A percentile compares a stretch with the other conserved stretches of the same genome.
Evolutionary conservation across 2,113 vertebrate genomes (phyloP).

Genomic region (Egretta garzetta): DNA sequence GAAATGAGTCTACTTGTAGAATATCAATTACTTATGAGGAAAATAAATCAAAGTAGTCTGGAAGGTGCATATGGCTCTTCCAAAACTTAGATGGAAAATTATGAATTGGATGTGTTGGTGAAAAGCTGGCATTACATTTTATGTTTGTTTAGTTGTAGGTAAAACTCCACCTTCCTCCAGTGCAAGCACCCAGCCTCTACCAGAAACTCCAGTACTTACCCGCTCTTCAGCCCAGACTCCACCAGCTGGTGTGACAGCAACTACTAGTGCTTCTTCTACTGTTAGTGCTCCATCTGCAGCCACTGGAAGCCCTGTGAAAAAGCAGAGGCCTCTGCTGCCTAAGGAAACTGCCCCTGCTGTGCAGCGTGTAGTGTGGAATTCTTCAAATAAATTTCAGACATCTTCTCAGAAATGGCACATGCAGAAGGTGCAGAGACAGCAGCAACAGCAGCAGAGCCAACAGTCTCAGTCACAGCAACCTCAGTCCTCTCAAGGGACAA

Average conservation of each 20-base stretch:
- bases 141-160: constrained; percentile 70
- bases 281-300: constrained; percentile 69
- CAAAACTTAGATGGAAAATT: neutral
- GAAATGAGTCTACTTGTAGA: neutral
- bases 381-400: constrained; percentile 91
- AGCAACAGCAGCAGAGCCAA: constrained; percentile 81
- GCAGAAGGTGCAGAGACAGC: constrained; percentile 93
- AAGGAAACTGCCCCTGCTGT: constrained; percentile 90
- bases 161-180: constrained; percentile 80
- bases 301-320: constrained; percentile 87
- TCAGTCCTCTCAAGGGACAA: constrained; percentile 88
- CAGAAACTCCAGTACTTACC: constrained; percentile 79
- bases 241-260: constrained; percentile 77
- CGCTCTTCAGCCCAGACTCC: constrained; percentile 79
- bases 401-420: constrained; percentile 97
- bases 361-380: constrained; percentile 94
- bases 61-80: neutral
- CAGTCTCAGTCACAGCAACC: constrained; percentile 76
- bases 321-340: constrained; percentile 95
- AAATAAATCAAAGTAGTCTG: neutral
- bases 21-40: neutral
- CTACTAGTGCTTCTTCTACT: constrained; percentile 74
- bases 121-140: neutral
- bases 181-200: constrained; percentile 75
- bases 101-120: neutral